Percentiles rank a stretch among this genome's conserved stretches.
Conservation (phyloP, 2,888 invertebrate species). For the Hedychridium roseum region DNA sequence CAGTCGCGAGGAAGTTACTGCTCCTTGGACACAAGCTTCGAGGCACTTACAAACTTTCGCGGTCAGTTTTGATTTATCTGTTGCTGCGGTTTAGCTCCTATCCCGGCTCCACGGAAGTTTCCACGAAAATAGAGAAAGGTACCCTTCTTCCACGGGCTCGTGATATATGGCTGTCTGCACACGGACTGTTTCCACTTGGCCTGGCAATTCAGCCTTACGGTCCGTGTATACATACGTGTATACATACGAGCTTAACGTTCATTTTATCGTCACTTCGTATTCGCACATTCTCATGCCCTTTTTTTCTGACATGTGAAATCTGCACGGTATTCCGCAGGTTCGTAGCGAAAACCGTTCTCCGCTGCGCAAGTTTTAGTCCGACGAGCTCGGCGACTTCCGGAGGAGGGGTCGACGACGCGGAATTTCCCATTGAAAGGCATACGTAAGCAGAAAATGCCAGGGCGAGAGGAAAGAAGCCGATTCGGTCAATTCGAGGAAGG, state of each 20-base stretch:
- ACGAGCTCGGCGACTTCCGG: no score
- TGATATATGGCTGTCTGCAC: constrained; percentile 10
- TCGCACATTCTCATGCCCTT: neutral
- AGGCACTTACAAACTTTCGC: constrained; percentile 31
- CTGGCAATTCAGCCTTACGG: neutral
- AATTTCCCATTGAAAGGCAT: no score
- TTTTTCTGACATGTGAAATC: constrained; percentile 9
- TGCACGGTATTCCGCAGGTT: neutral
- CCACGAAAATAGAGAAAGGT: constrained; percentile 30
- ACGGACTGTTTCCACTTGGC: neutral
- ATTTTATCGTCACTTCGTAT: neutral
- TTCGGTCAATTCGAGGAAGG: constrained; percentile 15
- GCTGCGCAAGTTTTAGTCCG: no score
- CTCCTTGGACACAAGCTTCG: constrained; percentile 16
- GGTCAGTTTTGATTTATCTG: constrained; percentile 40
- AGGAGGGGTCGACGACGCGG: no score
- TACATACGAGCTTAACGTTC: neutral
- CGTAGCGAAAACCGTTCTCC: no score
- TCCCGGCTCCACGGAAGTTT: constrained; percentile 22
- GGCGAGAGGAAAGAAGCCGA: constrained; percentile 14
- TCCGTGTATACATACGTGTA: neutral
- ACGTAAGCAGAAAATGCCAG: constrained; percentile 44
- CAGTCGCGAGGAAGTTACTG: constrained; percentile 12
- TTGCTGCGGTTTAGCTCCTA: constrained; percentile 20
- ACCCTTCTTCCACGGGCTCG: constrained; percentile 5